Evolutionary conservation across 2,113 vertebrate genomes (phyloP).

Genomic region (Ploceus nigricollis): DNA sequence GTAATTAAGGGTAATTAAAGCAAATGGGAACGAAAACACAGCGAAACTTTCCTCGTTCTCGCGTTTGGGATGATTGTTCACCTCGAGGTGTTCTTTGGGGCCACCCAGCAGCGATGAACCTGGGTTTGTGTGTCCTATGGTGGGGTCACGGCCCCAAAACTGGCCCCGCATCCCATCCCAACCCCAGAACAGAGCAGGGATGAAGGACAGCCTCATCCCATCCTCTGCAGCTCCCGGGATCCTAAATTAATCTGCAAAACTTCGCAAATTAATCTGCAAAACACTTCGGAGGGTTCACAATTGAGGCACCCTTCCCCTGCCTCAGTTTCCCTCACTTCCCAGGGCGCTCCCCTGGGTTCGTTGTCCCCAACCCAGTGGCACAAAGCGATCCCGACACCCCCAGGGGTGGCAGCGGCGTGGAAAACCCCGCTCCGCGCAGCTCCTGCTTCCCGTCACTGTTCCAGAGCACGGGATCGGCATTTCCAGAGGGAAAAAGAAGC

Average conservation of each 20-base stretch:
- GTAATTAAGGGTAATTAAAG: conserved; percentile 64
- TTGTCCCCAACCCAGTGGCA: accelerated
- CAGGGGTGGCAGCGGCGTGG: accelerated
- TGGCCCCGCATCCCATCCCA: not conserved
- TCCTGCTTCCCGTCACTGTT: not conserved
- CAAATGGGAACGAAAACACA: not conserved
- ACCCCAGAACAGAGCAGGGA: not conserved
- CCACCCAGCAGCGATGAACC: not conserved
- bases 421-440: accelerated
- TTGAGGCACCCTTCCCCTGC: not conserved
- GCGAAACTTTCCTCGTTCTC: not conserved
- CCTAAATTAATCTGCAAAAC: not conserved
- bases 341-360: accelerated
- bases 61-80: not conserved
- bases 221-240: not conserved
- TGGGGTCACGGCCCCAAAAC: not conserved
- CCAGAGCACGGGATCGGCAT: not conserved
- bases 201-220: not conserved
- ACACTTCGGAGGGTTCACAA: accelerated
- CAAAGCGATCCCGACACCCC: accelerated
- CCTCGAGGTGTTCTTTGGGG: not conserved
- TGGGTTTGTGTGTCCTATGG: too few species aligned
- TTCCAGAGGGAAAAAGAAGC: not conserved
- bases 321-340: not conserved
- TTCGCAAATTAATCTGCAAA: not conserved